Base-by-base conservation (phyloP, 2,888 invertebrate genomes). In the Acrobasis repandana region DNA sequence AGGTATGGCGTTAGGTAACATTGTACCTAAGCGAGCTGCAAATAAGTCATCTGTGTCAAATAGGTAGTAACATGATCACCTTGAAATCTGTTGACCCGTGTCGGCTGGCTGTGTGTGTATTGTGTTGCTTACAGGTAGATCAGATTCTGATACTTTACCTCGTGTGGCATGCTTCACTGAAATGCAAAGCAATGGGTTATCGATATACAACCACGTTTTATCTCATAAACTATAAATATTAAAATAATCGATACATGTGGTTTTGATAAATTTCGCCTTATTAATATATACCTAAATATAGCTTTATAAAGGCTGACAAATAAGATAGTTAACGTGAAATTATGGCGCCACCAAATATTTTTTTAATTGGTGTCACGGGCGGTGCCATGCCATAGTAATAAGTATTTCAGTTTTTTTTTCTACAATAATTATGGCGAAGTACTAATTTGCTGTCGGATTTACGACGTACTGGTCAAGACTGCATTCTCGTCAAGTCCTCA, bases 81-180 rank as follows among this genome's bases (percentile, higher is more conserved):
- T 88, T 88, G 86, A 85, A 77, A 81, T 79, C 71, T 79, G 79
- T 80, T 86, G 83, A 82, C 81, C 83, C 79, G 82, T 79, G 80
- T 80, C 79, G 67, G 79, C 71, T 63, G 65, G n/a, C 16, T 38
- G 11, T 56, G 43, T 56, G 56, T 20, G 56, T 16, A 43, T 51
- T 58, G 20, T 49, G 11, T 50, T 36, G n/a, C 46, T 36, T 20
- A 14, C 54, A 57, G 47, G 56, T 20, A 57, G 28, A 57, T 57
- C 16, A 47, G 18, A 33, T 33, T 47, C 47, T 57, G n/a, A 57
- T 47, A 38, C 54, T 15, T 16, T 9, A 18, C 34, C 10, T 15
- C 15, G n/a, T 34, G 14, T n/a, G 43, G 43, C 11, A 43, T 43
- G 14, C 14, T 43, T 14, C 14, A 14, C 11, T 43, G 43, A 43